phyloP scores from a whole-genome alignment of 2,797 vertebrate species.

The Notolabrus celidotus region DNA sequence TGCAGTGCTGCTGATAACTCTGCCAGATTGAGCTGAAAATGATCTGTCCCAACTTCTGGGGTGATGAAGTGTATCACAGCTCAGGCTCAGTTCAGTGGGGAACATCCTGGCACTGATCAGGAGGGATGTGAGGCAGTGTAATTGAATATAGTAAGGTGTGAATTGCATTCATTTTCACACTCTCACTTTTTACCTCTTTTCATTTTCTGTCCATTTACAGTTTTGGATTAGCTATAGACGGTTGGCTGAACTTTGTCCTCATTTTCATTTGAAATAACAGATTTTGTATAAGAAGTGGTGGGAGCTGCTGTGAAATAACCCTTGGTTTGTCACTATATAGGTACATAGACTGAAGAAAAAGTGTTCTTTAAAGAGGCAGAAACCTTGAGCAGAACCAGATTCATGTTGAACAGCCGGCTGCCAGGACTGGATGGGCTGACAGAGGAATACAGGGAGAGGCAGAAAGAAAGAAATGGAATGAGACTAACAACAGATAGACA shows the following conservation, averaged over 20 bases:
- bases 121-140: conserved; percentile 14
- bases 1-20: conserved; percentile 57
- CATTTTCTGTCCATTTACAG: not conserved
- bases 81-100: conserved; percentile 31
- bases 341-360: no score
- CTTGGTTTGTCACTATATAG: not conserved
- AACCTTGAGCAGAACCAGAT: no score
- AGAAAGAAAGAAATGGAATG: no score
- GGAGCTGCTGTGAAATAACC: not conserved
- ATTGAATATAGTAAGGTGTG: conserved; percentile 49
- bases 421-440: no score
- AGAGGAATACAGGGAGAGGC: no score
- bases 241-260: not conserved
- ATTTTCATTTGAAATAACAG: not conserved
- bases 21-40: conserved; percentile 38
- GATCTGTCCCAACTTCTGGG: conserved; percentile 48
- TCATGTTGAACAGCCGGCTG: no score
- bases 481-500: no score
- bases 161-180: conserved; percentile 41
- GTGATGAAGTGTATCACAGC: conserved; percentile 49
- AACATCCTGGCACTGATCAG: conserved; percentile 18
- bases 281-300: not conserved
- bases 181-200: not conserved
- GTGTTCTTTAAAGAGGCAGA: no score
- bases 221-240: not conserved